Evolutionary conservation across 2,113 vertebrate species (phyloP).

Genomic region (Synodontis membranacea): DNA sequence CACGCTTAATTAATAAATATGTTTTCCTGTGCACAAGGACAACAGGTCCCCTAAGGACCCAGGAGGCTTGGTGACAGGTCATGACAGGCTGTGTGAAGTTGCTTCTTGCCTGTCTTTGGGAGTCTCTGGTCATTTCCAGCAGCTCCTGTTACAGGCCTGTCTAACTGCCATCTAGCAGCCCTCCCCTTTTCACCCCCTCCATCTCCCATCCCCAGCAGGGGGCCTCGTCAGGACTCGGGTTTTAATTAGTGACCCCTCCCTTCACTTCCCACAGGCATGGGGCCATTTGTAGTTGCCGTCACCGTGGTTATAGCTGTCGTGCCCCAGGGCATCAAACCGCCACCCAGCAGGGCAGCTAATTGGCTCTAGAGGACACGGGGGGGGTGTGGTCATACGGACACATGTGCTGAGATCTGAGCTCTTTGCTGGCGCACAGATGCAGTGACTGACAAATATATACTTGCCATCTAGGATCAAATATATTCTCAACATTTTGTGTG

Average conservation of each 20-base stretch:
- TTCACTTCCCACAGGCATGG: conserved; percentile 68
- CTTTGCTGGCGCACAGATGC: conserved; percentile 2
- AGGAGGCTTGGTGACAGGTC: conserved; percentile 44
- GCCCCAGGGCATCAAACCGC: conserved; percentile 80
- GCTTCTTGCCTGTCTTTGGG: conserved; percentile 42
- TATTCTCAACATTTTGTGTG: neutral
- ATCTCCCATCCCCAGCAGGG: conserved; percentile 55
- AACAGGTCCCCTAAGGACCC: conserved; percentile 16
- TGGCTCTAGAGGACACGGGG: conserved; percentile 65
- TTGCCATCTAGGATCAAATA: conserved; percentile 13
- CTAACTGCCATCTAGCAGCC: conserved; percentile 45
- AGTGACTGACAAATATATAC: conserved; percentile 19
- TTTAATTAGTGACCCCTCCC: conserved; percentile 71
- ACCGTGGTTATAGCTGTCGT: conserved; percentile 74
- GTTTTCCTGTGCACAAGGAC: conserved; percentile 36
- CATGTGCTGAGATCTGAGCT: conserved; percentile 40
- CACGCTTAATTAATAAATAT: conserved; percentile 15
- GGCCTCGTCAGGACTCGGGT: conserved; percentile 59
- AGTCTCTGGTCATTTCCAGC: conserved; percentile 52
- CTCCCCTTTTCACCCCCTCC: conserved; percentile 32
- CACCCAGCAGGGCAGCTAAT: conserved; percentile 81
- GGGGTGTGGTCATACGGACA: conserved; percentile 40
- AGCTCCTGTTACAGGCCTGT: conserved; percentile 45
- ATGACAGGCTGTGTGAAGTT: conserved; percentile 48
- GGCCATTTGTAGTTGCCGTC: conserved; percentile 65